These are phyloP conservation scores for Tyrannus savana DNA, from an alignment of 2,113 vertebrate genomes.

Conservation along the genomic window DNA sequence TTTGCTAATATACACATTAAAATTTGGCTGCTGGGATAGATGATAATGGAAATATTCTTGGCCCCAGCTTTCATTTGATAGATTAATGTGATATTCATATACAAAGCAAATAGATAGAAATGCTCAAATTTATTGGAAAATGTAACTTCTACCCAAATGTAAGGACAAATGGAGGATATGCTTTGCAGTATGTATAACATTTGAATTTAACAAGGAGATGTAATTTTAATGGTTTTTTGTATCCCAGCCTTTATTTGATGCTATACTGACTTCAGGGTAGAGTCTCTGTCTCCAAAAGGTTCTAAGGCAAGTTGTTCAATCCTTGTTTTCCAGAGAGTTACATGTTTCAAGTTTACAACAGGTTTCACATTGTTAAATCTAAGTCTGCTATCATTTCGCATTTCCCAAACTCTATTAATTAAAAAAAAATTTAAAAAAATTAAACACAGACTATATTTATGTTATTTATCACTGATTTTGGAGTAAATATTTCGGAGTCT, in stretches of 20 bases:
- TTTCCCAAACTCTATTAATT: neutral
- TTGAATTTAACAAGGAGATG: neutral
- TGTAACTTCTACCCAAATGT: neutral
- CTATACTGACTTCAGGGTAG: neutral
- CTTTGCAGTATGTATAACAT: neutral
- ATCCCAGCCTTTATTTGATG: neutral
- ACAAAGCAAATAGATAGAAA: slow-evolving; percentile 2
- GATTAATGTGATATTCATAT: neutral
- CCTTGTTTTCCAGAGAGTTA: neutral
- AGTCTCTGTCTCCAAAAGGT: neutral
- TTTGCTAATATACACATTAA: slow-evolving; percentile 35
- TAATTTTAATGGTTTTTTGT: neutral
- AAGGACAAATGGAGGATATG: neutral
- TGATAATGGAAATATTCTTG: slow-evolving; percentile 42
- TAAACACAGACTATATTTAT: neutral
- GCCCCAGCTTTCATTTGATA: neutral
- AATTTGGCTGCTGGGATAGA: slow-evolving; percentile 12
- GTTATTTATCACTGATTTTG: neutral
- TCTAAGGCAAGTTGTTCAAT: neutral
- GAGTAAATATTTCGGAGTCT: neutral
- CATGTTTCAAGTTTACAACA: neutral
- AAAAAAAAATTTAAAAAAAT: neutral
- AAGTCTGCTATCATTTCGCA: neutral
- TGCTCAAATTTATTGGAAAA: slow-evolving; percentile 5
- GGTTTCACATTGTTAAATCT: neutral